phyloP scores from a whole-genome alignment of 2,888 invertebrate species.

The Hypomecis atomaria region DNA sequence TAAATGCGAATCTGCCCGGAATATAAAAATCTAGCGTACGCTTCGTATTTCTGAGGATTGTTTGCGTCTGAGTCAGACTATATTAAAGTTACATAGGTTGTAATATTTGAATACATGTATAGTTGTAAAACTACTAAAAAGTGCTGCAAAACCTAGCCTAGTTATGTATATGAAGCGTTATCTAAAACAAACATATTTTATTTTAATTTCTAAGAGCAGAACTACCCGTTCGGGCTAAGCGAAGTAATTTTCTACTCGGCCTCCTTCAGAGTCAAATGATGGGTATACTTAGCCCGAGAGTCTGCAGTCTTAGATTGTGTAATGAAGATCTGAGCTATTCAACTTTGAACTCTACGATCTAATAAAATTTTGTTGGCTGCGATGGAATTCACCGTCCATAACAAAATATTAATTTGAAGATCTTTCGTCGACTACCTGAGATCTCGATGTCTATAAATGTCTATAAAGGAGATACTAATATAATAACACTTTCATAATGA shows the following conservation, averaged over 20 bases:
- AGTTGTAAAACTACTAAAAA: no score
- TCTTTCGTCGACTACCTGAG: neutral
- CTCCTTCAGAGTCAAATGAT: conserved; percentile 6
- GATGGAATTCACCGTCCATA: neutral
- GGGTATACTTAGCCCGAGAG: conserved; percentile 6
- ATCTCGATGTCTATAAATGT: conserved; percentile 3
- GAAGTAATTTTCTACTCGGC: conserved; percentile 7
- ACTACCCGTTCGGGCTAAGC: neutral
- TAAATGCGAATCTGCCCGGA: no score
- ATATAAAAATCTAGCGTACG: no score
- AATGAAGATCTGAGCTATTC: conserved; percentile 6
- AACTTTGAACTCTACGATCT: conserved; percentile 8
- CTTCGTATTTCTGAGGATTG: no score
- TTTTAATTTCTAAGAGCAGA: neutral
- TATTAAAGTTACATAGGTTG: no score
- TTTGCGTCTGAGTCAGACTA: no score
- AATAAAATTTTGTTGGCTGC: neutral
- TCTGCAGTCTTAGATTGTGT: conserved; percentile 3
- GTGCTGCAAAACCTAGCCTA: no score
- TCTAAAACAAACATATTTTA: no score
- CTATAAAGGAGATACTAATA: conserved; percentile 5
- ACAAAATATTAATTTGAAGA: neutral
- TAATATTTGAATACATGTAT: no score
- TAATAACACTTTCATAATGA: conserved; percentile 13
- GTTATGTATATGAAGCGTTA: no score